Percentiles rank a stretch among this genome's conserved stretches.
These are phyloP conservation scores for Dione vanillae DNA, from an alignment of 2,888 invertebrate species.

Conservation along the genomic window DNA sequence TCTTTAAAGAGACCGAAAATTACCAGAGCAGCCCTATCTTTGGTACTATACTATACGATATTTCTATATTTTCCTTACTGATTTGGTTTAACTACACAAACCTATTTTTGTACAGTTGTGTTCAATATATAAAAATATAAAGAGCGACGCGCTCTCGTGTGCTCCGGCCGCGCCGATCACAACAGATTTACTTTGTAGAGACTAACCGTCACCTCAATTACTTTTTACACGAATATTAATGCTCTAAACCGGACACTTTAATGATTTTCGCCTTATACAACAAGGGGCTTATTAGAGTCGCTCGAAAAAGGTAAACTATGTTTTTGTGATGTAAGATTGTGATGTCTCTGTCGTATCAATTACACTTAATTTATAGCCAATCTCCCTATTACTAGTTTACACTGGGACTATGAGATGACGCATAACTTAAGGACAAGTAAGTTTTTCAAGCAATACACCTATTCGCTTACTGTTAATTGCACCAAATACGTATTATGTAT, in stretches of 20 bases:
- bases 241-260: constrained; percentile 46
- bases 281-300: constrained; percentile 45
- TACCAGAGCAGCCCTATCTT: too few relatives aligned
- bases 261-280: constrained; percentile 49
- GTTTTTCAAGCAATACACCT: constrained; percentile 25
- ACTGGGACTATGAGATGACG: constrained; percentile 31
- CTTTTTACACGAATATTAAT: constrained; percentile 48
- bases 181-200: constrained; percentile 43
- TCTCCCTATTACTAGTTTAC: constrained; percentile 44
- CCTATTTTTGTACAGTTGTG: too few relatives aligned
- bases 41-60: too few relatives aligned
- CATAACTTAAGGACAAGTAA: constrained; percentile 20
- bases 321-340: constrained; percentile 44
- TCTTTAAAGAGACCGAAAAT: too few relatives aligned
- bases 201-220: constrained; percentile 41
- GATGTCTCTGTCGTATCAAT: constrained; percentile 50
- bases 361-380: constrained; percentile 47
- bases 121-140: too few relatives aligned
- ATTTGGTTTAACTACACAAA: too few relatives aligned
- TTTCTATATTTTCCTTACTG: too few relatives aligned
- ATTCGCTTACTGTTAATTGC: constrained; percentile 30
- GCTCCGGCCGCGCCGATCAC: constrained; percentile 53
- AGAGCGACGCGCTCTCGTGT: constrained; percentile 49
- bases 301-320: constrained; percentile 45
- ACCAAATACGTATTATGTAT: constrained; percentile 33